Base-by-base conservation (phyloP, 2,113 vertebrate genomes). In the Elaphurus davidianus region DNA sequence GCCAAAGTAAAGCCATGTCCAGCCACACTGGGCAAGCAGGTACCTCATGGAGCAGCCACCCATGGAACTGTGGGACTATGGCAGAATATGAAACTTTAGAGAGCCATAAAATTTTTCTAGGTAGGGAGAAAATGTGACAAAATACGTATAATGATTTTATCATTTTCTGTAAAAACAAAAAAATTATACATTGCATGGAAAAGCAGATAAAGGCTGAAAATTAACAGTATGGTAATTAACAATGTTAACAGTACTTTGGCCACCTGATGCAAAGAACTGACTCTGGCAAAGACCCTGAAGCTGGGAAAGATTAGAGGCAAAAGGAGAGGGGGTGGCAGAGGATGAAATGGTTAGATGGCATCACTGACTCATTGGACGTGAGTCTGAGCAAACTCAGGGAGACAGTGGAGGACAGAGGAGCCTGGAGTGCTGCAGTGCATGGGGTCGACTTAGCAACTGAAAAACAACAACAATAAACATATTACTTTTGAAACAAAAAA, bases 401-500 rank as follows among this genome's bases (percentile, higher is more conserved):
- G 71, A 43, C 13, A 43, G 6, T 76, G 36, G 19, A 74, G 36
- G 36, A 76, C 71, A 27, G 71, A 76, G 71, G 36, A 43, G 36
- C 71, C 71, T 76, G 36, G 11, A 76, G 71, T 76, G 71, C 71
- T 43, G 23, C 36, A 25, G 36, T 27, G 71, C 71, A 43, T 43
- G 71, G 23, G 71, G 36, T 76, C 3, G 21, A 27, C 36, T 76
- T 76, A 43, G 71, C 21, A 27, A 76, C 71, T 76, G 71, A 27
- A 76, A 40, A 43, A 74, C 67, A 74, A 57, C 8, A 57, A 74
- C n/a, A 40, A 43, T 74, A 74, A 43, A 92, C 55, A 71, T 45
- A 94, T 19, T 30, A 81, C 54, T 84, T 91, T 55, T 59, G 64
- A 91, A 84, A 79, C 16, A 82, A 96, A 59, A 59, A 45, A 40